A percentile compares a stretch with the other conserved stretches of the same genome.
Evolutionary conservation across 2,888 invertebrate genomes (phyloP).

Genomic region (Melipona bicolor): DNA sequence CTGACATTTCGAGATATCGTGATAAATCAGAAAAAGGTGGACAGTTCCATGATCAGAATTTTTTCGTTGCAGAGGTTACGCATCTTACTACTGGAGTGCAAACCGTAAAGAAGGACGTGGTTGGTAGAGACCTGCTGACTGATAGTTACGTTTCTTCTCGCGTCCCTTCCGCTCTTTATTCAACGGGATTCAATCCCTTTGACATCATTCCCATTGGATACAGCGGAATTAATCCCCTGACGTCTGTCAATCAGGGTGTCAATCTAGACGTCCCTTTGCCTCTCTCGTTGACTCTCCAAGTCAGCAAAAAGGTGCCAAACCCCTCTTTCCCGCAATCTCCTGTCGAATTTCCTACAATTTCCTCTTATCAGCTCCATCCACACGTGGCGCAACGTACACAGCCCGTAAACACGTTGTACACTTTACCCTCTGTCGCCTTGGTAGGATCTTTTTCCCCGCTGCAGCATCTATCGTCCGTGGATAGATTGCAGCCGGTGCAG

Average conservation of each 20-base stretch:
- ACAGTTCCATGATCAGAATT: neutral
- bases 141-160: neutral
- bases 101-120: neutral
- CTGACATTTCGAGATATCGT: too few relatives aligned
- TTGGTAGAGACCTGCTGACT: neutral
- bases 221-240: neutral
- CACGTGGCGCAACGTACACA: neutral
- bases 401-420: neutral
- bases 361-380: neutral
- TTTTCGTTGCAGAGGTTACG: neutral
- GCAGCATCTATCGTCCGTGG: neutral
- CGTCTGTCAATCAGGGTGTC: neutral
- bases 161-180: neutral
- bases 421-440: neutral
- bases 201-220: neutral
- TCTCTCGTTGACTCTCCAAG: neutral
- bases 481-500: neutral
- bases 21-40: too few relatives aligned
- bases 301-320: neutral
- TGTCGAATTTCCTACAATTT: neutral
- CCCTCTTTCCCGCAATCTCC: neutral
- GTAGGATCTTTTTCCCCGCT: neutral
- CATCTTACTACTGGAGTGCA: neutral
- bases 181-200: neutral
- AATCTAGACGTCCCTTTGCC: neutral